These are phyloP conservation scores for Teleopsis dalmanni DNA, from an alignment of 1,140 invertebrate species.

Conservation along the genomic window DNA sequence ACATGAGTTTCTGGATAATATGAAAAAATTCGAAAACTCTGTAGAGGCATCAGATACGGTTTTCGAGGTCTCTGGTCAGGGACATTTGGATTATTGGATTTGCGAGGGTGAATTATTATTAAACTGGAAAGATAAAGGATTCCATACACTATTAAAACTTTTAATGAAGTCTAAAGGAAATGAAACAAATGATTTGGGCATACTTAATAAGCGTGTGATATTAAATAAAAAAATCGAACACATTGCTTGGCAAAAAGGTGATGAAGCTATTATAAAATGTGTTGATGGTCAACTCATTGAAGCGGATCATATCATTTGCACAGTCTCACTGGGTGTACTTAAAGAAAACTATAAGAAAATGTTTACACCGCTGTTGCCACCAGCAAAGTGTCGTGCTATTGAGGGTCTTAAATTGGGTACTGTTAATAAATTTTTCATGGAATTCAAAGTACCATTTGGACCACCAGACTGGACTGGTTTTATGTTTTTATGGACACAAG, in stretches of 20 bases:
- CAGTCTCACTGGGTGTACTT: constrained; percentile 60
- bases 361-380: constrained; percentile 56
- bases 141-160: constrained; percentile 51
- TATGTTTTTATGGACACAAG: constrained; percentile 49
- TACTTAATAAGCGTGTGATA: constrained; percentile 36
- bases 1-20: constrained; percentile 46
- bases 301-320: constrained; percentile 61
- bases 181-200: constrained; percentile 17
- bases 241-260: constrained; percentile 41
- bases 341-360: constrained; percentile 52
- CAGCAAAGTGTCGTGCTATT: constrained; percentile 54
- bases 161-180: constrained; percentile 42
- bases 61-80: constrained; percentile 52
- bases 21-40: constrained; percentile 48
- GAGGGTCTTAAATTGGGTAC: constrained; percentile 61
- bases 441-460: constrained; percentile 60
- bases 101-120: constrained; percentile 53
- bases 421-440: constrained; percentile 69
- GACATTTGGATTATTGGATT: constrained; percentile 49
- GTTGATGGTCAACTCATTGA: constrained; percentile 54
- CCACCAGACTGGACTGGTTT: constrained; percentile 45
- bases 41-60: constrained; percentile 54
- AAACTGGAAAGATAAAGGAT: constrained; percentile 58
- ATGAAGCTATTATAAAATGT: constrained; percentile 35
- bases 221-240: constrained; percentile 47